Percentiles rank a stretch among this genome's conserved stretches.
phyloP scores from a whole-genome alignment of 35 echinoderm and acorn worm genomes.

The Diadema setosum region DNA sequence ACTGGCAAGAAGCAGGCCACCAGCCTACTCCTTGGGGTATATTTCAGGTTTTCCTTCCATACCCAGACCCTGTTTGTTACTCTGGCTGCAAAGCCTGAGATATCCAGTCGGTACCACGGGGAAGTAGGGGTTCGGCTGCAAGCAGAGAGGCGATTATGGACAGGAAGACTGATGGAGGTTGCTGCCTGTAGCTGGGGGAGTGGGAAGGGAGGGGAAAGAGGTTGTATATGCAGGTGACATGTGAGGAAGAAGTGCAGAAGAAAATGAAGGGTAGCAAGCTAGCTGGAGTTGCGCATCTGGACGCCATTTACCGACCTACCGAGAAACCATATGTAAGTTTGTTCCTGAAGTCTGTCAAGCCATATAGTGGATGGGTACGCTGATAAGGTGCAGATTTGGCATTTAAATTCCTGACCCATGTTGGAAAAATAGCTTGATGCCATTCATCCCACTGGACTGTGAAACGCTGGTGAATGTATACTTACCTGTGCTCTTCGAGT shows the following conservation, averaged over 20 bases:
- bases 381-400: too few relatives aligned
- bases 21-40: neutral
- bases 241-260: neutral
- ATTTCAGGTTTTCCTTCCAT: neutral
- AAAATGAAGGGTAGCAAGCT: neutral
- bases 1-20: neutral
- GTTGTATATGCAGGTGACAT: neutral
- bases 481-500: too few relatives aligned
- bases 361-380: too few relatives aligned
- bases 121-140: neutral
- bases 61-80: neutral
- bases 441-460: too few relatives aligned
- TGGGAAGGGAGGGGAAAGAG: neutral
- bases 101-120: neutral
- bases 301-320: too few relatives aligned
- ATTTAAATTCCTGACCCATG: too few relatives aligned
- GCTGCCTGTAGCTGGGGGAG: neutral
- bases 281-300: neutral
- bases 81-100: neutral
- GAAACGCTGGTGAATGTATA: too few relatives aligned
- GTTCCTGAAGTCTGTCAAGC: too few relatives aligned
- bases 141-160: neutral
- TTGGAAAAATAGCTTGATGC: too few relatives aligned
- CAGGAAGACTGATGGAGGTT: neutral
- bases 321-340: too few relatives aligned